These are phyloP conservation scores for Vombatus ursinus DNA, from an alignment of 2,113 vertebrate genomes.

Conservation along the genomic window DNA sequence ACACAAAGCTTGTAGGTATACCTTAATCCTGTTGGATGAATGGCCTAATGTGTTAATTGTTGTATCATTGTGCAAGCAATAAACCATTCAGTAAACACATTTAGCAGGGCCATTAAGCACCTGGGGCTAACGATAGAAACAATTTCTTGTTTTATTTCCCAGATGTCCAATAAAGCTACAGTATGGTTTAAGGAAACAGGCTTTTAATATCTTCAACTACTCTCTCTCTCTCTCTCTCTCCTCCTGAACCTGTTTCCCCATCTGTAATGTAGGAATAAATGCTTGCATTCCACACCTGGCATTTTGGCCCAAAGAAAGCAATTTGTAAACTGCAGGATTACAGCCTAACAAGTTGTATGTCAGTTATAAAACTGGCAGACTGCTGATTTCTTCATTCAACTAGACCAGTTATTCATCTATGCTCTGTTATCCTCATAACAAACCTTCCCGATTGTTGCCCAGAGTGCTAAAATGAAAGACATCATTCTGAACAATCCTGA, in stretches of 20 bases:
- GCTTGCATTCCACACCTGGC: neutral
- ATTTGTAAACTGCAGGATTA: neutral
- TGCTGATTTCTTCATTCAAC: neutral
- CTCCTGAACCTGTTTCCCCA: neutral
- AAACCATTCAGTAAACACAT: neutral
- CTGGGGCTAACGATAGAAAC: neutral
- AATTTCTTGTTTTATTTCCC: neutral
- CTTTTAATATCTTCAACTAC: neutral
- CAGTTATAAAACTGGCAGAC: neutral
- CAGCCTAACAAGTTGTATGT: neutral
- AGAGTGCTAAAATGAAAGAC: neutral
- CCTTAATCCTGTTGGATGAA: neutral
- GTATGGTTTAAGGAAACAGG: neutral
- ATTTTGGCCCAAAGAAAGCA: neutral
- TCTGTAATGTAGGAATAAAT: neutral
- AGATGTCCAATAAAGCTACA: neutral
- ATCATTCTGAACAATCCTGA: neutral
- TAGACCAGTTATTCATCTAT: neutral
- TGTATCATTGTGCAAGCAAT: neutral
- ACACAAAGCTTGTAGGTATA: neutral
- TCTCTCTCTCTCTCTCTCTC: too few relatives aligned
- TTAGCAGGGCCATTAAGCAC: neutral
- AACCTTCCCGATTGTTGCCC: neutral
- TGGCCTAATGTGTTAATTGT: neutral
- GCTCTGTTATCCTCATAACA: neutral